Conservation (phyloP, 2,888 invertebrate species). For the Pyrrhia umbra region DNA sequence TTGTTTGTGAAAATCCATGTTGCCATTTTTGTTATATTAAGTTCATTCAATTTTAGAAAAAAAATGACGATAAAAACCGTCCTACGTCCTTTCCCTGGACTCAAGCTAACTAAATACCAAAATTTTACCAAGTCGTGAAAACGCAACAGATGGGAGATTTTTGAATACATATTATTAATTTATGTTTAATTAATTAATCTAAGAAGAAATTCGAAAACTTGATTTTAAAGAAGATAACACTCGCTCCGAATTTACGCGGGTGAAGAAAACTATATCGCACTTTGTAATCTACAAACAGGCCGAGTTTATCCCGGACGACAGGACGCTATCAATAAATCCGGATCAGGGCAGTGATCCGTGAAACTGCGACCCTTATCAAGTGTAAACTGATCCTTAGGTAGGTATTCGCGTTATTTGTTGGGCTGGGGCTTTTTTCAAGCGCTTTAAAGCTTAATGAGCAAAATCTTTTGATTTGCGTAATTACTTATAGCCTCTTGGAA, state of each 20-base stretch:
- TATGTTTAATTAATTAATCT: neutral
- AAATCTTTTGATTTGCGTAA: neutral
- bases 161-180: no score
- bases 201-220: neutral
- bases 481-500: neutral
- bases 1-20: no score
- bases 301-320: conserved; percentile 61
- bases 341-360: conserved; percentile 66
- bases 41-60: no score
- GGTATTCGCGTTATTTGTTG: conserved; percentile 17
- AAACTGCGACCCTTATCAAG: conserved; percentile 74
- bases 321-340: conserved; percentile 73
- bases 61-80: no score
- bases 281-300: conserved; percentile 56
- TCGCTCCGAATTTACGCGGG: neutral
- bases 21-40: no score
- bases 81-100: no score
- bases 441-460: neutral
- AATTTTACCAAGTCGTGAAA: no score
- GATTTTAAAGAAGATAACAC: neutral
- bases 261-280: conserved; percentile 36
- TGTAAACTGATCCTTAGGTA: conserved; percentile 59
- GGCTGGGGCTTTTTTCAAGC: neutral
- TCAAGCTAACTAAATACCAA: no score
- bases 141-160: no score